These are phyloP conservation scores for Anolis apletophallus DNA, from an alignment of 2,797 vertebrate species.

Conservation along the genomic window DNA sequence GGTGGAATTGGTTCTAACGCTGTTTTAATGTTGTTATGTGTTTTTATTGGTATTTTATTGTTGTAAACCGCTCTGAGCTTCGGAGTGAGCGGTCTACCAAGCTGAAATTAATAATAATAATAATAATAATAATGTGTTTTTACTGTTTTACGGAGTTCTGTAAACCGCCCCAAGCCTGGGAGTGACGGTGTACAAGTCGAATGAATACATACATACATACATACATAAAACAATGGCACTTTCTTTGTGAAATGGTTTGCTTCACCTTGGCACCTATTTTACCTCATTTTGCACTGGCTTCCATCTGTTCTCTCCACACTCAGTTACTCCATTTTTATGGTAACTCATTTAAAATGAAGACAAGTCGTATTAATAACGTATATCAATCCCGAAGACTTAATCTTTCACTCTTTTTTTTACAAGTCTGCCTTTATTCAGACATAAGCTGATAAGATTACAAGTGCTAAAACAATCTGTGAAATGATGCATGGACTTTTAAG, in stretches of 20 bases:
- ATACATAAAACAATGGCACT: not conserved
- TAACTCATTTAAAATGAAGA: slow-evolving; percentile 69
- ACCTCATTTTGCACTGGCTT: slow-evolving; percentile 46
- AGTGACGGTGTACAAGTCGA: too few species aligned
- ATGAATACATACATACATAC: too few species aligned
- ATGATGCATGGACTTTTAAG: slow-evolving; percentile 63
- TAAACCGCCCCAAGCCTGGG: too few species aligned
- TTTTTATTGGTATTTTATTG: too few species aligned
- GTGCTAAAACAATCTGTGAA: slow-evolving; percentile 67
- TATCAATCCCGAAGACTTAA: slow-evolving; percentile 63
- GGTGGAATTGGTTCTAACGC: too few species aligned
- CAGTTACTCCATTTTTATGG: slow-evolving; percentile 60
- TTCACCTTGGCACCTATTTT: slow-evolving; percentile 21
- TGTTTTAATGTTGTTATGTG: too few species aligned
- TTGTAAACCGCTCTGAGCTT: too few species aligned
- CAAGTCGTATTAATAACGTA: slow-evolving; percentile 68
- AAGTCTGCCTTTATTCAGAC: slow-evolving; percentile 63
- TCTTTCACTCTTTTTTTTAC: slow-evolving; percentile 69
- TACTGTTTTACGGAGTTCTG: too few species aligned
- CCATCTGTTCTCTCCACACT: slow-evolving; percentile 59
- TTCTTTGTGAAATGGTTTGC: slow-evolving; percentile 36
- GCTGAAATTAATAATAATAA: too few species aligned
- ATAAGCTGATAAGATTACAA: slow-evolving; percentile 62
- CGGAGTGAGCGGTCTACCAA: too few species aligned
- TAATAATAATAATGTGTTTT: too few species aligned